Conservation (phyloP, 2,888 invertebrate species). For the Drosophila falleni region DNA sequence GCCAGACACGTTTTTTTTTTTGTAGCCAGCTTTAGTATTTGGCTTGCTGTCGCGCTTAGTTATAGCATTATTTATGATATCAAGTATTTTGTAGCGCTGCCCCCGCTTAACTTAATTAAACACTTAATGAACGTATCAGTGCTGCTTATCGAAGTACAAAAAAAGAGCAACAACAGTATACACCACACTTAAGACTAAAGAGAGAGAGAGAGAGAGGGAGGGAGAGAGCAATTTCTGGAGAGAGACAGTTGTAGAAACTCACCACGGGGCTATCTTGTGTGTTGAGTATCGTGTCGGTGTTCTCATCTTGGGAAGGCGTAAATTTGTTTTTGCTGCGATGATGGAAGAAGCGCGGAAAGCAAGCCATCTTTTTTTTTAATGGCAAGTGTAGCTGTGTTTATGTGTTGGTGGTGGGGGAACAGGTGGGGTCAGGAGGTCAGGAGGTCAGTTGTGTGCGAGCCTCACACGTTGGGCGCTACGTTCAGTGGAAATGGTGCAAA, state of each 20-base stretch:
- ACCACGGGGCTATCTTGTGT: constrained; percentile 80
- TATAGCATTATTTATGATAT: constrained; percentile 40
- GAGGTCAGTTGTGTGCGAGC: constrained; percentile 29
- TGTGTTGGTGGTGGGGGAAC: background rate
- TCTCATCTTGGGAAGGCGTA: constrained; percentile 78
- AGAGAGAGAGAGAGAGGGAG: background rate
- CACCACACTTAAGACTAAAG: constrained; percentile 3
- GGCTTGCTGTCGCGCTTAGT: constrained; percentile 24
- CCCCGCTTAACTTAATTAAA: constrained; percentile 74
- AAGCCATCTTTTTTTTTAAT: constrained; percentile 69
- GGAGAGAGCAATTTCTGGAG: background rate
- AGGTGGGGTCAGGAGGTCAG: background rate
- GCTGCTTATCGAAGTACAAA: constrained; percentile 48
- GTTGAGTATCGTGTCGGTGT: constrained; percentile 81
- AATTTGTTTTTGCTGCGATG: constrained; percentile 80
- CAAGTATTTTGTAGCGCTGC: constrained; percentile 10
- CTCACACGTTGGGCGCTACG: constrained; percentile 25
- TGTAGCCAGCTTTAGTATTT: constrained; percentile 33
- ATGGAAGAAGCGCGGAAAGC: constrained; percentile 80
- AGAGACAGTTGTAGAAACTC: constrained; percentile 59
- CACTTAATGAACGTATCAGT: constrained; percentile 73
- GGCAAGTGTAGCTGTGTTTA: background rate
- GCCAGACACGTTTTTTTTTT: constrained; percentile 31
- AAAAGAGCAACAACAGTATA: constrained; percentile 6
- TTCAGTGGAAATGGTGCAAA: constrained; percentile 17